Conservation (phyloP, 1,140 invertebrate genomes). For the Polypedilum pembai region DNA sequence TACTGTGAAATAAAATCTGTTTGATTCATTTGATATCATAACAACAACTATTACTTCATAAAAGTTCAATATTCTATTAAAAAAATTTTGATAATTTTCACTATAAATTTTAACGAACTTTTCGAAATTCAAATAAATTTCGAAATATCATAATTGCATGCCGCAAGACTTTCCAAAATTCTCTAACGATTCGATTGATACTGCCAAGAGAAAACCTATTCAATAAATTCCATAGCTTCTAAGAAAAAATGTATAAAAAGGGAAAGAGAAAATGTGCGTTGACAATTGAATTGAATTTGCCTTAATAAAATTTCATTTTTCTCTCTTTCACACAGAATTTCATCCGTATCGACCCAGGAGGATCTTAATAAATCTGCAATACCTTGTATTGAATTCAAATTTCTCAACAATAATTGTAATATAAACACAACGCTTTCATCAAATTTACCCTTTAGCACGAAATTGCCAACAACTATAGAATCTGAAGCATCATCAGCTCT, state of each 20-base stretch:
- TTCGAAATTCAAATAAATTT: too few species aligned
- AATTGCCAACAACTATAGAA: conserved; percentile 31
- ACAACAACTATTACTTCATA: too few species aligned
- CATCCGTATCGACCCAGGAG: background rate
- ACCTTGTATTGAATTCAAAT: conserved; percentile 34
- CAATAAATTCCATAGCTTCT: too few species aligned
- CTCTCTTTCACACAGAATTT: background rate
- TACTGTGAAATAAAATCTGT: too few species aligned
- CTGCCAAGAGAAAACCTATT: too few species aligned
- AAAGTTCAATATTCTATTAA: too few species aligned
- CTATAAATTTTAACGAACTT: too few species aligned
- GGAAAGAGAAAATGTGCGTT: background rate
- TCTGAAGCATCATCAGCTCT: conserved; percentile 35
- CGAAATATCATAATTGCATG: too few species aligned
- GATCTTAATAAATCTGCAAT: conserved; percentile 32
- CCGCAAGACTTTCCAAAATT: too few species aligned
- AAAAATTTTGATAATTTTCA: too few species aligned
- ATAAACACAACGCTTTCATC: background rate
- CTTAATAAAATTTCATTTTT: conserved; percentile 35
- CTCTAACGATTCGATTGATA: too few species aligned
- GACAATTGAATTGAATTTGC: conserved; percentile 10
- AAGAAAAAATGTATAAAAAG: background rate
- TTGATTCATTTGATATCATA: too few species aligned
- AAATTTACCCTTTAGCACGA: conserved; percentile 5
- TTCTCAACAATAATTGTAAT: conserved; percentile 10